These are phyloP conservation scores for Macrophya alboannulata DNA, from an alignment of 2,888 invertebrate species.

Conservation along the genomic window DNA sequence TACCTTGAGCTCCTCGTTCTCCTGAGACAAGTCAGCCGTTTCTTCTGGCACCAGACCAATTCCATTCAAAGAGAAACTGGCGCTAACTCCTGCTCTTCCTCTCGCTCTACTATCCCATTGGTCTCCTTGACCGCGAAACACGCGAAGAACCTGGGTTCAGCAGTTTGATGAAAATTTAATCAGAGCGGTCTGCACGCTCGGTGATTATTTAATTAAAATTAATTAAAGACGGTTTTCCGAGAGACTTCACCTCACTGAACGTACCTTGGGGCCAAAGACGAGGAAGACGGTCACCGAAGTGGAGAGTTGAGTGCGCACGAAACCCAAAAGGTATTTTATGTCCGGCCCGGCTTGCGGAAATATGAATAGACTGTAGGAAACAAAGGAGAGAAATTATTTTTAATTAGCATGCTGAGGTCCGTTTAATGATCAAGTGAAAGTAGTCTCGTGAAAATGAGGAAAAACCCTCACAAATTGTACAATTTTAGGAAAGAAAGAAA, in stretches of 20 bases:
- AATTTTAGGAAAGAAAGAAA: neutral
- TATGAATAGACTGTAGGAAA: conserved; percentile 88
- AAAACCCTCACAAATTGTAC: neutral
- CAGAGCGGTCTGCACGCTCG: conserved; percentile 1
- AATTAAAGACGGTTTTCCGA: neutral
- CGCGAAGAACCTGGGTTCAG: conserved; percentile 86
- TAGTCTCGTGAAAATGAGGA: neutral
- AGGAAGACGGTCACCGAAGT: conserved; percentile 93
- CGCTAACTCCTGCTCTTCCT: conserved; percentile 89
- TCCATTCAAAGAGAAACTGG: conserved; percentile 93
- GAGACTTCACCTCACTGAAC: neutral
- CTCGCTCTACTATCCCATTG: conserved; percentile 94
- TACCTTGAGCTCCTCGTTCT: conserved; percentile 95
- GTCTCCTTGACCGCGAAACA: conserved; percentile 92
- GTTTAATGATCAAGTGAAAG: neutral
- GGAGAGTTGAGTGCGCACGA: conserved; percentile 95
- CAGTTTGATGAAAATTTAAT: conserved; percentile 18
- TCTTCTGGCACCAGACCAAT: conserved; percentile 93
- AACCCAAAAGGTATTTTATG: conserved; percentile 95
- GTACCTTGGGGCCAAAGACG: conserved; percentile 93
- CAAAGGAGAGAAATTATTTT: conserved; percentile 19
- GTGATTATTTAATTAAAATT: conserved; percentile 6
- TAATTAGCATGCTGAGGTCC: neutral
- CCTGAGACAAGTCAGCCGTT: conserved; percentile 92
- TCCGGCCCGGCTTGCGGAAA: conserved; percentile 95